Evolutionary conservation across 2,113 vertebrate species (phyloP).

Genomic region (Cepphus grylle): DNA sequence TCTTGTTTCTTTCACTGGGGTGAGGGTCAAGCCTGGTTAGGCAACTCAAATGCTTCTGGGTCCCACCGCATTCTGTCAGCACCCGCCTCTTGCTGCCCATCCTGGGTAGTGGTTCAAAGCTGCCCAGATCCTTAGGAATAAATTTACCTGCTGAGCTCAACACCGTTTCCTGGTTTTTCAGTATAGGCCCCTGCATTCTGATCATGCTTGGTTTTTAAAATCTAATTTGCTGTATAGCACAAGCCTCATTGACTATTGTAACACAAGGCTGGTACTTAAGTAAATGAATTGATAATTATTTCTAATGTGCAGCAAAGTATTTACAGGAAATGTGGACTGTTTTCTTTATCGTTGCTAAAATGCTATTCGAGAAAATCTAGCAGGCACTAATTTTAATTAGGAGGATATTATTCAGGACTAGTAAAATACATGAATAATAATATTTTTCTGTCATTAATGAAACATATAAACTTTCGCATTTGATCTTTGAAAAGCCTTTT

Average conservation of each 20-base stretch:
- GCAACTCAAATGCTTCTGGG: not conserved
- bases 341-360: constrained; percentile 2
- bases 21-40: not conserved
- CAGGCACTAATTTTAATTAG: constrained; percentile 43
- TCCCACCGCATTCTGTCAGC: not conserved
- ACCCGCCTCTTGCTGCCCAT: not conserved
- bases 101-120: not conserved
- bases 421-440: constrained; percentile 42
- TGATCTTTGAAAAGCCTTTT: not conserved
- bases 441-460: constrained; percentile 21
- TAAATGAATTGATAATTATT: constrained; percentile 59
- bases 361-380: constrained; percentile 15
- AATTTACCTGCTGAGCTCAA: not conserved
- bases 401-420: constrained; percentile 33
- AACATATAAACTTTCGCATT: not conserved
- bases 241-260: constrained; percentile 39
- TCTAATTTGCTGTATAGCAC: not conserved
- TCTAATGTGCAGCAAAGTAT: constrained; percentile 51
- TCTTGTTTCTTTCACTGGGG: not conserved
- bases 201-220: not conserved
- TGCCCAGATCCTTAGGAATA: not conserved
- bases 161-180: not conserved
- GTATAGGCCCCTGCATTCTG: not conserved
- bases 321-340: constrained; percentile 50
- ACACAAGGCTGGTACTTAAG: constrained; percentile 37